phyloP scores from a whole-genome alignment of 1,140 invertebrate species.

The Pseudomyrmex dendroicus region DNA sequence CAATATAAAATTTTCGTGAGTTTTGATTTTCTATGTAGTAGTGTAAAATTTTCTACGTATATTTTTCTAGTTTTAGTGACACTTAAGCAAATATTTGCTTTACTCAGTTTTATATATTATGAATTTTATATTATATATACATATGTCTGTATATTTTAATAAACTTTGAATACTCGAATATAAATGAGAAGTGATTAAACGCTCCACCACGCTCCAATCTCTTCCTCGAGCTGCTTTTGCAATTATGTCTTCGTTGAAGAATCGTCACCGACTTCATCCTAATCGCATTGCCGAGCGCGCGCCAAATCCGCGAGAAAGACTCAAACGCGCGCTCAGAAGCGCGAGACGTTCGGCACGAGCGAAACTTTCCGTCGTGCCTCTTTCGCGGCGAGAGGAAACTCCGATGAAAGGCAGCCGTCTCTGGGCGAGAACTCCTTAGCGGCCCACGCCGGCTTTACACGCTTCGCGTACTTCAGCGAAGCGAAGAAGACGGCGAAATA shows the following conservation, averaged over 20 bases:
- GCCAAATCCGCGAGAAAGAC: conserved; percentile 2
- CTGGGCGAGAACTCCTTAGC: conserved; percentile 68
- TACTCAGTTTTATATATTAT: not conserved
- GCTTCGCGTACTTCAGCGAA: conserved; percentile 59
- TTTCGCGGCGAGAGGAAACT: conserved; percentile 42
- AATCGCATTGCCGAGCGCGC: not conserved
- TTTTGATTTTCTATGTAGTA: not conserved
- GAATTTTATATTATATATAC: not conserved
- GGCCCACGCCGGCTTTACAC: conserved; percentile 68
- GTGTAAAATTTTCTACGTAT: not conserved
- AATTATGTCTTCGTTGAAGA: not conserved
- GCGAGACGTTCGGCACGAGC: conserved; percentile 16
- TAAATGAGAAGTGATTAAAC: conserved; percentile 2
- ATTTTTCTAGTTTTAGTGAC: not conserved
- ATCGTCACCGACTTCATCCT: conserved; percentile 9
- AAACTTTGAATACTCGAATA: not conserved
- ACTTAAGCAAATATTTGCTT: not conserved
- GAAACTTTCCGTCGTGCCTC: conserved; percentile 33
- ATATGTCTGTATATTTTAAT: not conserved
- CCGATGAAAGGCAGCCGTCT: conserved; percentile 55
- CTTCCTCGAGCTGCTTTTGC: not conserved
- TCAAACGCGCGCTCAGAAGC: conserved; percentile 2
- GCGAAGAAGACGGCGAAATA: conserved; percentile 61
- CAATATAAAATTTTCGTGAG: not conserved
- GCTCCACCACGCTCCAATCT: not conserved